Percentiles rank a stretch among this genome's conserved stretches.
These are phyloP conservation scores for Chloroceryle inda DNA, from an alignment of 2,797 vertebrate species.

Conservation along the genomic window DNA sequence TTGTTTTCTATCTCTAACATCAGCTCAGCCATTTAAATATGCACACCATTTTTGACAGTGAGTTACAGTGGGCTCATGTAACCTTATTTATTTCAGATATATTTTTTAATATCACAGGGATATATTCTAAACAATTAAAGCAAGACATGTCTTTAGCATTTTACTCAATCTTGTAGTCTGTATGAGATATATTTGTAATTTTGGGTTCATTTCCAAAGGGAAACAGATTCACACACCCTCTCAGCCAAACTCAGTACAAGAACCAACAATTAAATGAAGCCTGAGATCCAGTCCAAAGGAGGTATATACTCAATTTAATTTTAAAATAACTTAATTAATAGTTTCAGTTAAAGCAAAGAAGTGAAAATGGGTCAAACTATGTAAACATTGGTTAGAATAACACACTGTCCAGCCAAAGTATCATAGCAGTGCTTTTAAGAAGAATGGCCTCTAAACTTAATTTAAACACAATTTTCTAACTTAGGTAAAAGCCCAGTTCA, in stretches of 20 bases:
- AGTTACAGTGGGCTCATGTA: neutral
- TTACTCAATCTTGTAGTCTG: neutral
- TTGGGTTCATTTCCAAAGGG: constrained; percentile 43
- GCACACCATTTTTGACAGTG: neutral
- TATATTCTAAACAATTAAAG: constrained; percentile 57
- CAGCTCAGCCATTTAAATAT: neutral
- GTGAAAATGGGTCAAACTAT: constrained; percentile 72
- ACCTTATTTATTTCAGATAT: neutral
- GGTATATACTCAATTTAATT: constrained; percentile 62
- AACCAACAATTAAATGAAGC: constrained; percentile 69
- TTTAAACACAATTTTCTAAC: constrained; percentile 35
- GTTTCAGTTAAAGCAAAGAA: constrained; percentile 57
- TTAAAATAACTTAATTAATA: constrained; percentile 73
- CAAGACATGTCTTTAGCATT: constrained; percentile 22
- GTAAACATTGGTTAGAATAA: constrained; percentile 70
- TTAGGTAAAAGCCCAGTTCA: constrained; percentile 29
- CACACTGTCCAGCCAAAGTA: constrained; percentile 58
- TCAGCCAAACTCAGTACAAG: constrained; percentile 29
- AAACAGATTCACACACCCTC: constrained; percentile 67
- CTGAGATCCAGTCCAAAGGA: constrained; percentile 54
- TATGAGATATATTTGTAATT: constrained; percentile 61
- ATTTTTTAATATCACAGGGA: constrained; percentile 13
- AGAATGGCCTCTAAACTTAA: constrained; percentile 33
- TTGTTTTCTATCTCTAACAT: neutral
- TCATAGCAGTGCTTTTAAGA: constrained; percentile 41